A percentile compares a stretch with the other conserved stretches of the same genome.
phyloP scores from a whole-genome alignment of 2,888 invertebrate genomes.

The Hololepta plana region DNA sequence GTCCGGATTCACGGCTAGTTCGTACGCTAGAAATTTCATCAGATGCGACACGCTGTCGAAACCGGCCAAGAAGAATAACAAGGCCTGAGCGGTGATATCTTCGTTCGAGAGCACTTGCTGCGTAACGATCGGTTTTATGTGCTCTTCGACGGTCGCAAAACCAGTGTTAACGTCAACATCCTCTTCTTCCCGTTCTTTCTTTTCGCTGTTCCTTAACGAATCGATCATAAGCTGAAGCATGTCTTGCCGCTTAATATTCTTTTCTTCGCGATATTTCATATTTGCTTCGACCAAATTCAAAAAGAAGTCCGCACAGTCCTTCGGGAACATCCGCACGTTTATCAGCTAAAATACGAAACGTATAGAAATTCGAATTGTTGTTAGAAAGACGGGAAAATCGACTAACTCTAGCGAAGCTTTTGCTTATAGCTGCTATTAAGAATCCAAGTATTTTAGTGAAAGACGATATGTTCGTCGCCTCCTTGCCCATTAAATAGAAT shows the following conservation, averaged over 20 bases:
- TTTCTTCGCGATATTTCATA: conserved; percentile 6
- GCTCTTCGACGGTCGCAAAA: background rate
- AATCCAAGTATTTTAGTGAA: background rate
- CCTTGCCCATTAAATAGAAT: background rate
- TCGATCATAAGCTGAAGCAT: conserved; percentile 9
- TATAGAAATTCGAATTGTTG: background rate
- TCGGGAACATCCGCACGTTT: conserved; percentile 5
- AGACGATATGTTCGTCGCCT: background rate
- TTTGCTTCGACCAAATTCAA: conserved; percentile 5
- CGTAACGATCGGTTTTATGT: conserved; percentile 1
- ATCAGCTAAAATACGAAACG: conserved; percentile 6
- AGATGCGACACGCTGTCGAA: conserved; percentile 10
- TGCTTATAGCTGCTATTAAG: background rate
- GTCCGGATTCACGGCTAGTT: conserved; percentile 10
- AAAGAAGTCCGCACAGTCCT: conserved; percentile 7
- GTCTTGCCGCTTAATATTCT: conserved; percentile 8
- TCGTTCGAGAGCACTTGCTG: conserved; percentile 1
- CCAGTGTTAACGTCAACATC: background rate
- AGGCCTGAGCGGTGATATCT: conserved; percentile 10
- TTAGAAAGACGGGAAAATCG: no score
- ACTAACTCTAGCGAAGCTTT: background rate
- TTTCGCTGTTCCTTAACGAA: background rate
- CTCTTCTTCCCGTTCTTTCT: background rate
- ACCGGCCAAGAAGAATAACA: conserved; percentile 12
- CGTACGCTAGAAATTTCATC: conserved; percentile 9